phyloP scores from a whole-genome alignment of 2,888 invertebrate genomes.

The Blastobasis adustella region DNA sequence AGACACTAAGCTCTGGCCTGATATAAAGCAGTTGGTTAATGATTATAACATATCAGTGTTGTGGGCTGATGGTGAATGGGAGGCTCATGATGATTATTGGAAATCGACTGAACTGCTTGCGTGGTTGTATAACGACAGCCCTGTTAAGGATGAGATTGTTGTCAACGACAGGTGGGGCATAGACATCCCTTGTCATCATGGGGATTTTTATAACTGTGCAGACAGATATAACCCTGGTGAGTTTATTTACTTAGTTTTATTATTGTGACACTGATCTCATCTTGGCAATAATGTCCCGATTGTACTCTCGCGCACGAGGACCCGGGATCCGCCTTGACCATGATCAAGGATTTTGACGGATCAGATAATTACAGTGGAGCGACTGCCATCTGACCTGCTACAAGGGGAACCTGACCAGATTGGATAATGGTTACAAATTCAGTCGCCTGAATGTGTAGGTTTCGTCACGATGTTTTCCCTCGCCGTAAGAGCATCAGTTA shows the following conservation, averaged over 20 bases:
- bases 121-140: conserved; percentile 96
- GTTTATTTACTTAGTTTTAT: conserved; percentile 6
- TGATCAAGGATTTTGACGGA: no score
- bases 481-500: no score
- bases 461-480: no score
- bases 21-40: conserved; percentile 84
- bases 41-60: conserved; percentile 84
- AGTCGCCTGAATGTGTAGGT: no score
- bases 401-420: no score
- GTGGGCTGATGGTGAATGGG: conserved; percentile 98
- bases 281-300: no score
- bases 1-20: conserved; percentile 83
- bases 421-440: no score
- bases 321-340: no score
- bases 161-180: conserved; percentile 96
- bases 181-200: conserved; percentile 87
- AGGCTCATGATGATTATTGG: conserved; percentile 89
- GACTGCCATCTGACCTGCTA: no score
- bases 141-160: conserved; percentile 90
- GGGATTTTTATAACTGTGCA: conserved; percentile 89
- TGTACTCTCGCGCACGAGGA: no score
- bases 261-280: no score
- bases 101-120: conserved; percentile 87
- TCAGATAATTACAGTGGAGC: no score
- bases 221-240: conserved; percentile 78